Base-by-base conservation (phyloP, 2,888 invertebrate species). In the Andricus curvator region DNA sequence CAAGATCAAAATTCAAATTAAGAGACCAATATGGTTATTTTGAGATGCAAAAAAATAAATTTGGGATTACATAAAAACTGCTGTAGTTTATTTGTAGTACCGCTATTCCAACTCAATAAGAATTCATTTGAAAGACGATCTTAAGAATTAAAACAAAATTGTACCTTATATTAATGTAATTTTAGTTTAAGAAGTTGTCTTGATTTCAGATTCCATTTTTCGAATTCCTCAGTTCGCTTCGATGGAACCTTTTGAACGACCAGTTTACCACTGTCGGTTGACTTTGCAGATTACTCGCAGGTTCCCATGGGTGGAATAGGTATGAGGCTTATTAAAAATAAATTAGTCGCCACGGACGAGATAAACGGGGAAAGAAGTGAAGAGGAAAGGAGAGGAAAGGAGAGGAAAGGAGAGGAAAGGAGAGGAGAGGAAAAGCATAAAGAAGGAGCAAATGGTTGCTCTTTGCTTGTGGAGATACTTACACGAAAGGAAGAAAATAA, bases 321-420 rank as follows among this genome's bases (percentile, higher is more conserved):
- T 56, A 56, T 33, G 80, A 81, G 74, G 81, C 84, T 87, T 87
- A 87, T 87, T 84, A 87, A 87, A 87, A 87, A 87, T 87, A 87
- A 86, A 87, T 87, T 84, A 87, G 84, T 65, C n/a, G 44, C 29
- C 22, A 51, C 4, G 48, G 25, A 41, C n/a, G 29, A 33, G 22
- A 51, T 9, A 79, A 41, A 78, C 48, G 78, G 41, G 81, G 44
- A 37, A 64, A 66, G 68, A 29, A 68, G 60, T 13, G 60, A 25
- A 37, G 62, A 66, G 66, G 22, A 64, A 67, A 62, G 56, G n/a
- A 74, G 64, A 74, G 76, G 78, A 68, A 66, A 67, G n/a, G n/a
- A n/a, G n/a, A n/a, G 81, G 44, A 37, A 64, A 66, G 68, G 22
- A 68, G 60, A 15, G 60, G n/a, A 37, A 51, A 66, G 66, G 22